These are phyloP conservation scores for Melipona bicolor DNA, from an alignment of 2,888 invertebrate species.

Conservation along the genomic window DNA sequence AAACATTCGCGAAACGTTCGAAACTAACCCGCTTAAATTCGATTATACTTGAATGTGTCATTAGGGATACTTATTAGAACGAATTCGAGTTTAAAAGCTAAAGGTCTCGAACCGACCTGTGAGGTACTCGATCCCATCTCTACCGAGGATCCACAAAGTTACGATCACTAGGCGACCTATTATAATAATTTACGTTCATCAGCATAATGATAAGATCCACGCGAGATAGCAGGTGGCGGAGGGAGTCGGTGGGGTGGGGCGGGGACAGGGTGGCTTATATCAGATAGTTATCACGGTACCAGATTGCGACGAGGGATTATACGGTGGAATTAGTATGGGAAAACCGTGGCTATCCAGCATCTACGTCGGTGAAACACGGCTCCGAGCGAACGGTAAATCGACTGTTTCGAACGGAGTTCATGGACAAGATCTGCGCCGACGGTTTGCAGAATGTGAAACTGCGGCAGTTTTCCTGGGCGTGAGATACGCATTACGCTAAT, in stretches of 20 bases:
- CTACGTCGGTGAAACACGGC: slow-evolving; percentile 58
- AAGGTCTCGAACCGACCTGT: too few species aligned
- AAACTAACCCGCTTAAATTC: too few species aligned
- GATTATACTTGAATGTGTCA: too few species aligned
- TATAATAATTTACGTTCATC: slow-evolving; percentile 64
- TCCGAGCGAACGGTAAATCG: slow-evolving; percentile 67
- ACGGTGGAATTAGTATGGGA: slow-evolving; percentile 74
- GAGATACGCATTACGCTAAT: slow-evolving; percentile 77
- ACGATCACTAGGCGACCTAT: slow-evolving; percentile 48
- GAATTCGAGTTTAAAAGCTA: too few species aligned
- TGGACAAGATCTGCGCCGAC: slow-evolving; percentile 61
- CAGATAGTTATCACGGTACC: slow-evolving; percentile 56
- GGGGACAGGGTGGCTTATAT: slow-evolving; percentile 12
- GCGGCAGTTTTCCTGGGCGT: slow-evolving; percentile 38
- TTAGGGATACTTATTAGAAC: too few species aligned
- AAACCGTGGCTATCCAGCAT: slow-evolving; percentile 26
- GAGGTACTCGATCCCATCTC: too few species aligned
- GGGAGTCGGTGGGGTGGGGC: neutral
- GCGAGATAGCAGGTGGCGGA: neutral
- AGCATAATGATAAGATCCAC: slow-evolving; percentile 48
- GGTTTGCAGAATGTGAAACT: slow-evolving; percentile 50
- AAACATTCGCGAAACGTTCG: too few species aligned
- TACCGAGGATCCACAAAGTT: slow-evolving; percentile 38
- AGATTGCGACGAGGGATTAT: slow-evolving; percentile 76
- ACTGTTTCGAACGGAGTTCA: slow-evolving; percentile 52